These are phyloP conservation scores for Dione juno DNA, from an alignment of 2,888 invertebrate species.

Conservation along the genomic window DNA sequence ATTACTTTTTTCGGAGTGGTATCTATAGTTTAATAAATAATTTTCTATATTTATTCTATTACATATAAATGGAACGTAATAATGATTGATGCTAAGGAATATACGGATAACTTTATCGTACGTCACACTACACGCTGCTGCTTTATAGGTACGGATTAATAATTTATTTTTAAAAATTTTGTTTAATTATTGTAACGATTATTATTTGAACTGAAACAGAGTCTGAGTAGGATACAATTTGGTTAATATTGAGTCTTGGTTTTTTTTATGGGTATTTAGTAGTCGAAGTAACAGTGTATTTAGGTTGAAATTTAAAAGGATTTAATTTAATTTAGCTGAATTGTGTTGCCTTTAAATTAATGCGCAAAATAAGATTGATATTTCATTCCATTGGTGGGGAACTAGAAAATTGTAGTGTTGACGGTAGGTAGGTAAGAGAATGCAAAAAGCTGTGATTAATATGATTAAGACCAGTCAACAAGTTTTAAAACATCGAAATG, in stretches of 20 bases:
- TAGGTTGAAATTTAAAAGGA: conserved; percentile 19
- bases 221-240: conserved; percentile 43
- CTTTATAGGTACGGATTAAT: conserved; percentile 30
- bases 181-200: conserved; percentile 32
- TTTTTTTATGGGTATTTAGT: conserved; percentile 32
- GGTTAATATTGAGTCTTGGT: conserved; percentile 32
- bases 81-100: conserved; percentile 57
- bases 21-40: conserved; percentile 71
- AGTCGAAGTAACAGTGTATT: conserved; percentile 13
- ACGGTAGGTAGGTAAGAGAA: conserved; percentile 79
- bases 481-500: conserved; percentile 83
- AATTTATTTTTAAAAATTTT: conserved; percentile 25
- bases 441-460: conserved; percentile 83
- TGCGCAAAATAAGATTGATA: conserved; percentile 58
- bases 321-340: conserved; percentile 28
- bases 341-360: conserved; percentile 23
- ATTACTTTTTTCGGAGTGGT: conserved; percentile 77
- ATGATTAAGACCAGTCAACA: conserved; percentile 83
- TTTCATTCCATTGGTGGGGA: conserved; percentile 76
- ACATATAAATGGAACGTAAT: conserved; percentile 48
- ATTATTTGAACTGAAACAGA: conserved; percentile 38
- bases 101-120: conserved; percentile 52
- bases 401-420: conserved; percentile 75
- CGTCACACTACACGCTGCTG: conserved; percentile 50
- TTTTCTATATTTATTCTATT: conserved; percentile 72